Evolutionary conservation across 2,888 invertebrate species (phyloP), one percentile per base, ranked within the genome.

Genomic region (Pachliopta kotzebuea): DNA sequence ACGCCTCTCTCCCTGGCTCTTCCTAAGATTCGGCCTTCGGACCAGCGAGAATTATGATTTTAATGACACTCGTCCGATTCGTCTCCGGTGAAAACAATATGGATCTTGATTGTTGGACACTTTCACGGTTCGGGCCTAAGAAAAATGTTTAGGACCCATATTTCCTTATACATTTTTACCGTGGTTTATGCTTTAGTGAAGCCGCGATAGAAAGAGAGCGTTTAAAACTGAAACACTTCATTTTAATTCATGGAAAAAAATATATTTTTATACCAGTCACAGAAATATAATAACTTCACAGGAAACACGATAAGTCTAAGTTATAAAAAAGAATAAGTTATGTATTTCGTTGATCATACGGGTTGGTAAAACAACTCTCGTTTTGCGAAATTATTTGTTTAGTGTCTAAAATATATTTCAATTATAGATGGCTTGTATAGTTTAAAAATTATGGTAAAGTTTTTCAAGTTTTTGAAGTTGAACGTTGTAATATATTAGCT

Each of bases 21-120:
- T 90, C 89, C 89, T 88, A 89, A 90, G 81, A 86, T 86, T 88
- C 85, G 91, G 91, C 91, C 91, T 91, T 90, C 90, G 87, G 84
- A 79, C 84, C 84, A 80, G 78, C 78, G 88, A 90, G 90, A 90
- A 89, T 90, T 91, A 90, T 91, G 89, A 90, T 85, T 90, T 88
- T 90, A 90, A 91, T 90, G 87, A 87, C 85, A 88, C 85, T 77
- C 81, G 84, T 83, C 83, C 84, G 83, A 88, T 87, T 88, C 85
- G 80, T 85, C 85, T 88, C 78, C 78, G 83, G 90, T 85, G 90
- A 89, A 90, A 90, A 90, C 86, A 88, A 89, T 90, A 83, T 85
- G 79, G 83, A 83, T 82, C 81, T 60, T 82, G 72, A 74, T 70
- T 75, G 77, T 71, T 74, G 80, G 77, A 76, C 82, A 84, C 88